Evolutionary conservation across 2,797 vertebrate species (phyloP).

Genomic region (Xenopus petersii): DNA sequence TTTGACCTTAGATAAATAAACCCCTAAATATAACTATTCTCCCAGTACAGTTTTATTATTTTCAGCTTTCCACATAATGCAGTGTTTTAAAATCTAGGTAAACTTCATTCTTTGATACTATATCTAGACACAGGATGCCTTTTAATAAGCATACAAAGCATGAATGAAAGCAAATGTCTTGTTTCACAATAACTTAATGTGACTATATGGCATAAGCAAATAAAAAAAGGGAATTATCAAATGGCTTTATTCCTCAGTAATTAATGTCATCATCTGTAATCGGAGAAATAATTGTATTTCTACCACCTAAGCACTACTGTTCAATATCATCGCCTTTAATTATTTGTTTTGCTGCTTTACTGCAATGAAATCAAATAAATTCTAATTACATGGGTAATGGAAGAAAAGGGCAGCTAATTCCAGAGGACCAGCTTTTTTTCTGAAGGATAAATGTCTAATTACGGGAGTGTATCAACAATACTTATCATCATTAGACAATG

Average conservation of each 20-base stretch:
- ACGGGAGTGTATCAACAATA: slow-evolving; percentile 28
- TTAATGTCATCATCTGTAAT: slow-evolving; percentile 46
- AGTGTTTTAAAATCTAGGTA: no score
- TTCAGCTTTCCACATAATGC: no score
- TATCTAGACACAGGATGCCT: no score
- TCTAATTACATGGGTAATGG: slow-evolving; percentile 45
- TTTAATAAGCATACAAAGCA: slow-evolving; percentile 17
- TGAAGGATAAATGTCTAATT: slow-evolving; percentile 41
- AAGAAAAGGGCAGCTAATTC: slow-evolving; percentile 33
- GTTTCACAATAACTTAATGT: slow-evolving; percentile 30
- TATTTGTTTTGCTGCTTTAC: slow-evolving; percentile 41
- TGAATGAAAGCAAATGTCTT: slow-evolving; percentile 12
- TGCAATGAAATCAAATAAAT: slow-evolving; percentile 42
- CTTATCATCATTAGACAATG: slow-evolving; percentile 36
- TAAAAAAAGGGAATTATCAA: slow-evolving; percentile 32
- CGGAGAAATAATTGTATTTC: slow-evolving; percentile 43
- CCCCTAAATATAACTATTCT: no score
- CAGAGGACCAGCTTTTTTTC: slow-evolving; percentile 13
- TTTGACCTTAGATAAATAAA: no score
- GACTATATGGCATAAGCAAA: slow-evolving; percentile 19
- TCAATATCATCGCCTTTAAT: slow-evolving; percentile 42
- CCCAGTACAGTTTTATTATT: no score
- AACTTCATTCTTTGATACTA: no score
- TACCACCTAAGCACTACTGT: slow-evolving; percentile 31
- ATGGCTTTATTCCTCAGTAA: slow-evolving; percentile 43